These are phyloP conservation scores for Brachionichthys hirsutus DNA, from an alignment of 2,113 vertebrate genomes.

Conservation along the genomic window DNA sequence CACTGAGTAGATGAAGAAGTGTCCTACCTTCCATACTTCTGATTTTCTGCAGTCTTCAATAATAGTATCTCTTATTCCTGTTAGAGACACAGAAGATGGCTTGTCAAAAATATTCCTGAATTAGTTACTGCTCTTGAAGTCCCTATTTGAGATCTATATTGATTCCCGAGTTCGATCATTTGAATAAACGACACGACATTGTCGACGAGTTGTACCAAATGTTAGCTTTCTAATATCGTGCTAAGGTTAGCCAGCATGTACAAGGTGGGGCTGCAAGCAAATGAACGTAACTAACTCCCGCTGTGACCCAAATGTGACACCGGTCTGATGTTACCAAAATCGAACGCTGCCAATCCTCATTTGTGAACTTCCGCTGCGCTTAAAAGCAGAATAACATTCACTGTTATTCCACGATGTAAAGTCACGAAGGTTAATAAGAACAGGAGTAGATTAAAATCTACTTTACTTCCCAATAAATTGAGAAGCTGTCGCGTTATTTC, in stretches of 20 bases:
- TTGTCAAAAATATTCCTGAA: not conserved
- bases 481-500: accelerated
- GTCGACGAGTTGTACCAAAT: not conserved
- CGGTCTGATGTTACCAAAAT: too few relatives aligned
- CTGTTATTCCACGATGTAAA: conserved; percentile 6
- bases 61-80: conserved; percentile 77
- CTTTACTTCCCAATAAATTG: not conserved
- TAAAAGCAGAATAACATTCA: not conserved
- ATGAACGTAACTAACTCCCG: conserved; percentile 4
- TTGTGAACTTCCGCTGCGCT: conserved; percentile 20
- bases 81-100: conserved; percentile 9
- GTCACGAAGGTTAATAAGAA: not conserved
- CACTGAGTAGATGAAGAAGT: not conserved
- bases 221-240: not conserved
- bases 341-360: not conserved
- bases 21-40: conserved; percentile 78
- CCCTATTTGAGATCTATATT: too few relatives aligned
- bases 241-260: not conserved
- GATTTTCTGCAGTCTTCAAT: conserved; percentile 77
- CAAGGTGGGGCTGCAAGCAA: conserved; percentile 47
- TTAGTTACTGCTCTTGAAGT: not conserved
- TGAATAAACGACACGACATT: too few relatives aligned
- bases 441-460: not conserved
- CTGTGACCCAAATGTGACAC: too few relatives aligned
- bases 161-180: too few relatives aligned